phyloP scores from a whole-genome alignment of 2,113 vertebrate genomes.

The Zeus faber region DNA sequence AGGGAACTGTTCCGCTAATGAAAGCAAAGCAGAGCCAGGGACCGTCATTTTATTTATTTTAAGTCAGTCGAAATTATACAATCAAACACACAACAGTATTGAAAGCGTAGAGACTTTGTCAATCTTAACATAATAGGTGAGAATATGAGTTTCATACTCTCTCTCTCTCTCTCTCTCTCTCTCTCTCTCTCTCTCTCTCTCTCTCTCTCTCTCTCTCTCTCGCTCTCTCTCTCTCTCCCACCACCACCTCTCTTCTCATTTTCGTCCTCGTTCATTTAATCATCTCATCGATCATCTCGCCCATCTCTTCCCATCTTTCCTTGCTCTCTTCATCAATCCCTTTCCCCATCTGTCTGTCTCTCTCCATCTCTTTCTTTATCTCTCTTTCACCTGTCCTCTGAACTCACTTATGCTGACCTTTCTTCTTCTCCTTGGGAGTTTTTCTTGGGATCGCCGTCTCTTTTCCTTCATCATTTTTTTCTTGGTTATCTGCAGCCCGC shows the following conservation, averaged over 20 bases:
- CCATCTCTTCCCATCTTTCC: constrained; percentile 25
- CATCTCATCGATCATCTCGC: constrained; percentile 49
- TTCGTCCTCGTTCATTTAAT: constrained; percentile 52
- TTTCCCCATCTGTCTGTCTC: constrained; percentile 10
- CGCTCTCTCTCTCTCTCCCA: not conserved
- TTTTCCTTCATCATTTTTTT: not conserved
- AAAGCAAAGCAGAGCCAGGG: constrained; percentile 40
- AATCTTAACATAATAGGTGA: constrained; percentile 17
- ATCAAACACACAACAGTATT: constrained; percentile 6
- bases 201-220: constrained; percentile 1
- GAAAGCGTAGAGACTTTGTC: constrained; percentile 3
- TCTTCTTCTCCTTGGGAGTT: not conserved
- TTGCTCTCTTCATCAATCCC: constrained; percentile 39
- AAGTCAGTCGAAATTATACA: constrained; percentile 8
- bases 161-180: constrained; percentile 21
- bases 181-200: no score
- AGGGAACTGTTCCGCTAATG: constrained; percentile 42
- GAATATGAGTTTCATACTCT: not conserved
- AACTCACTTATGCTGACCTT: not conserved
- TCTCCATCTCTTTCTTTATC: constrained; percentile 20
- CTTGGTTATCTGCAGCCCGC: not conserved
- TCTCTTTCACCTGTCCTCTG: not conserved
- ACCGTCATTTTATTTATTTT: constrained; percentile 35
- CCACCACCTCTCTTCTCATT: constrained; percentile 36
- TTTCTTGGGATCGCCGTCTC: not conserved